Base-by-base conservation (phyloP, 2,888 invertebrate genomes). In the Amphiduros pacificus region DNA sequence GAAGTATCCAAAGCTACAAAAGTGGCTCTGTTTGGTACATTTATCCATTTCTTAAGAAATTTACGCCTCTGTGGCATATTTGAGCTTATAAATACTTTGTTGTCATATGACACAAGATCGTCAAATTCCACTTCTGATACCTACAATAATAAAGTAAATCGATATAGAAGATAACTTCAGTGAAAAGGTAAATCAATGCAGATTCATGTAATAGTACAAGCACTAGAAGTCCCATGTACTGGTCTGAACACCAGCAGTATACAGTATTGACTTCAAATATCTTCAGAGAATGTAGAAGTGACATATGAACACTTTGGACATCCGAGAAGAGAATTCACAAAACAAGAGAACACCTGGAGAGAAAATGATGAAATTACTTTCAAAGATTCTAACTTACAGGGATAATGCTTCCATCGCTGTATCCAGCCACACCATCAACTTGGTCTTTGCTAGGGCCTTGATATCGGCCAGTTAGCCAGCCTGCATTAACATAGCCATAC, bases 71-170 rank as follows among this genome's bases (percentile, higher is more conserved):
- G 20, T 17, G 58, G 48, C 29, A 49, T 50, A 51, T 61, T 40
- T 20, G 44, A 26, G 5, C 41, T n/a, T 24, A 64, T 62, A 44
- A 64, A 64, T 31, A 51, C 31, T 17, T 50, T 57, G 51, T 61
- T 64, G 61, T 64, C 64, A 22, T 61, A 64, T 20, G 27, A 40
- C 9, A 61, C 36, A n/a, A 64, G 28, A n/a, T 61, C 55, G 14
- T 61, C 58, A n/a, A 64, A 61, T 11, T 52, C 28, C 0, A 63
- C 54, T 2, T 52, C 36, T 4, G 32, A n/a, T 5, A 22, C 49
- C 63, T 63, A 48, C 58, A 51, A 49, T 48, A 36, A 36, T 9
- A 11, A 44, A 20, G 44, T 20, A 22, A 5, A 44, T 44, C 5
- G 5, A 6, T 44, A 4, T 4, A 44, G n/a, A 20, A 44, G 6